Conservation (phyloP, 2,113 vertebrate genomes). For the Eudyptes chrysolophus region DNA sequence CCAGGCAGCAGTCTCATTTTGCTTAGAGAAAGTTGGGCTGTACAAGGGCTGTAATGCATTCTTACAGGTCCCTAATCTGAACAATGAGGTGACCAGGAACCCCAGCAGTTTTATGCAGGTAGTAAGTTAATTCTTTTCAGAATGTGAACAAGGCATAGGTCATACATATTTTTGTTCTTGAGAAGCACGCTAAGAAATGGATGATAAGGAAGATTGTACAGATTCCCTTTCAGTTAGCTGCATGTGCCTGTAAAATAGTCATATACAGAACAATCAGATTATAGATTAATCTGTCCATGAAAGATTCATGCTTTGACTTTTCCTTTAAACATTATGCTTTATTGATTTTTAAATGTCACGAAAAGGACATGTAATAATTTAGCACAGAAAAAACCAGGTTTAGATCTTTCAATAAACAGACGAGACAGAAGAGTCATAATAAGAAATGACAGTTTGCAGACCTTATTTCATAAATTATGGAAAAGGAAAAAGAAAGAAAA, state of each 20-base stretch:
- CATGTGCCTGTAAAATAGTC: background rate
- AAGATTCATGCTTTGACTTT: conserved; percentile 40
- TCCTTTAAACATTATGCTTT: background rate
- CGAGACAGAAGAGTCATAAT: background rate
- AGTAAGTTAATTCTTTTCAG: background rate
- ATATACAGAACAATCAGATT: background rate
- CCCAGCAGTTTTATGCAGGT: background rate
- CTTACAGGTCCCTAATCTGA: background rate
- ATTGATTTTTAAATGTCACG: conserved; percentile 23
- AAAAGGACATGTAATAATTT: conserved; percentile 37
- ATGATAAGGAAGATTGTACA: background rate
- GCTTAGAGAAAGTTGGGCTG: background rate
- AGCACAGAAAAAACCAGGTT: background rate
- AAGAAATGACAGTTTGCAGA: background rate
- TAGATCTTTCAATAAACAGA: background rate
- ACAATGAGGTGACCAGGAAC: background rate
- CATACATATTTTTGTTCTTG: background rate
- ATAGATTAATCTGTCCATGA: background rate
- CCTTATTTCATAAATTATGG: background rate
- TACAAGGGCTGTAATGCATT: background rate
- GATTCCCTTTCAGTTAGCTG: background rate
- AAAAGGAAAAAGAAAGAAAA: background rate
- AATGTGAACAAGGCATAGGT: background rate
- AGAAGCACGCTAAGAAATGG: background rate
- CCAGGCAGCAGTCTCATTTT: background rate